These are phyloP conservation scores for Pandemis corylana DNA, from an alignment of 2,888 invertebrate genomes.

Conservation along the genomic window DNA sequence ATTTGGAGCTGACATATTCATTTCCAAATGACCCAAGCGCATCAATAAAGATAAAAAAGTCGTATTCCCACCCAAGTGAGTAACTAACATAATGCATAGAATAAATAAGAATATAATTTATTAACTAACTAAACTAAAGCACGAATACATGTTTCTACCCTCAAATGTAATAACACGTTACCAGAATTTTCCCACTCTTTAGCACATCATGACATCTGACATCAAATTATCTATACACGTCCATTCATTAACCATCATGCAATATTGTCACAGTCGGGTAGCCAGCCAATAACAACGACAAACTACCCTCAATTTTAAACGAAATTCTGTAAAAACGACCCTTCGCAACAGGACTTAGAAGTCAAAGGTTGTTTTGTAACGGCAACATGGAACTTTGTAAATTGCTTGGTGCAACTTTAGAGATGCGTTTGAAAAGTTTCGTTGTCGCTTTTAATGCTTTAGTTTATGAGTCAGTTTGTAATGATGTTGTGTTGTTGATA, in stretches of 20 bases:
- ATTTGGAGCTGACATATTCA: no score
- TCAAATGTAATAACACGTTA: slow-evolving; percentile 27
- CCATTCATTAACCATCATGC: slow-evolving; percentile 72
- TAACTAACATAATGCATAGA: no score
- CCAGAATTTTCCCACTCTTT: slow-evolving; percentile 57
- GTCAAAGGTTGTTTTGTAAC: neutral
- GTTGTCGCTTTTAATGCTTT: slow-evolving; percentile 41
- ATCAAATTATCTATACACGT: slow-evolving; percentile 60
- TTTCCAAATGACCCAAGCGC: no score
- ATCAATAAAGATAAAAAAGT: no score
- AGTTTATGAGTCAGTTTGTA: slow-evolving; percentile 38
- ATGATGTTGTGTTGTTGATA: neutral
- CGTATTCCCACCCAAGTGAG: neutral
- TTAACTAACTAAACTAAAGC: neutral
- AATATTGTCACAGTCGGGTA: slow-evolving; percentile 69
- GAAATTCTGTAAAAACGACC: neutral
- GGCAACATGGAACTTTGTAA: slow-evolving; percentile 17
- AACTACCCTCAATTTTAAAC: slow-evolving; percentile 2
- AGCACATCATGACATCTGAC: slow-evolving; percentile 71
- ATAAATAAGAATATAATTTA: no score
- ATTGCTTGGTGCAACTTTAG: slow-evolving; percentile 32
- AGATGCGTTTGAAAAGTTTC: slow-evolving; percentile 17
- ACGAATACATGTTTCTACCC: neutral
- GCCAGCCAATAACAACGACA: slow-evolving; percentile 46
- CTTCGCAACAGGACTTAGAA: neutral